Conservation (phyloP, 2,113 vertebrate species). For the Serinus canaria region DNA sequence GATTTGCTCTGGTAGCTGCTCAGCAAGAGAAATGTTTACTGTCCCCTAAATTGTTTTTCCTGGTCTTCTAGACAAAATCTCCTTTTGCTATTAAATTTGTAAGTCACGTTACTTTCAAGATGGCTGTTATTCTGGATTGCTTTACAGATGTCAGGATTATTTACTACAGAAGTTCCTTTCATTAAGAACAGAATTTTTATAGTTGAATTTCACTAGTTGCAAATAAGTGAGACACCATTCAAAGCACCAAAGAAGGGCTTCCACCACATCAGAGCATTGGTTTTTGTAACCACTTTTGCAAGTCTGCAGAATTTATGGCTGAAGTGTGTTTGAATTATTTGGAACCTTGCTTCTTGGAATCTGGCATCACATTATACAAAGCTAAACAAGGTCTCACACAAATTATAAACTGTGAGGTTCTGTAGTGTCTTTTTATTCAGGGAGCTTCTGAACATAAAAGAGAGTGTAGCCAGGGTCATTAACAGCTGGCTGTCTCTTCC, state of each 20-base stretch:
- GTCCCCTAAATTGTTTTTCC: not conserved
- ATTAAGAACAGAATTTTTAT: not conserved
- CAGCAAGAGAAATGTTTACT: not conserved
- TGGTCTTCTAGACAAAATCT: not conserved
- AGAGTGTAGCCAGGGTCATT: not conserved
- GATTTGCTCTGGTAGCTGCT: not conserved
- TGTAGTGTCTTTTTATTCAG: not conserved
- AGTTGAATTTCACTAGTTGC: not conserved
- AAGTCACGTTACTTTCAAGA: not conserved
- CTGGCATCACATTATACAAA: not conserved
- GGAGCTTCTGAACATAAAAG: not conserved
- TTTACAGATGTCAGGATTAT: not conserved
- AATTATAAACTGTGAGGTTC: not conserved
- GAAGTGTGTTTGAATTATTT: not conserved
- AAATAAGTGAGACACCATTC: not conserved
- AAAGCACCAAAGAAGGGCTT: conserved; percentile 4
- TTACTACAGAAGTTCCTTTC: conserved; percentile 12
- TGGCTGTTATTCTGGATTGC: not conserved
- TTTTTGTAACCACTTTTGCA: not conserved
- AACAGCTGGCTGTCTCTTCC: not conserved
- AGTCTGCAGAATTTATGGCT: not conserved
- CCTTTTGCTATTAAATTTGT: not conserved
- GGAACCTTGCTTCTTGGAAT: too few relatives aligned
- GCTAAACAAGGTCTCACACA: not conserved
- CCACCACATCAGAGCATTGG: not conserved